These are phyloP conservation scores for Psococerastis gibbosa DNA, from an alignment of 2,888 invertebrate genomes.

Conservation along the genomic window DNA sequence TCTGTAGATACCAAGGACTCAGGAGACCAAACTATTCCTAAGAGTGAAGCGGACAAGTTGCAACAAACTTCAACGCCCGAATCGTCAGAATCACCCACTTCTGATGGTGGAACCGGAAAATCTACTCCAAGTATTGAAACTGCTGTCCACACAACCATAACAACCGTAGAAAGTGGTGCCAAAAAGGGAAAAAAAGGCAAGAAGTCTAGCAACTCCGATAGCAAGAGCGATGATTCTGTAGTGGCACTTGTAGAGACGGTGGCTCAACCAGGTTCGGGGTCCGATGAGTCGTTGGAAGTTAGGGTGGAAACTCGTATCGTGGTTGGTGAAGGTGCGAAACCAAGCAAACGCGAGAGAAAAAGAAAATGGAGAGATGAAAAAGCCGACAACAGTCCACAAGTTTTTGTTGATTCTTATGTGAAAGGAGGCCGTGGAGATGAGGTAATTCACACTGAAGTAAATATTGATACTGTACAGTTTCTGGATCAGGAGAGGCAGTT, in stretches of 20 bases:
- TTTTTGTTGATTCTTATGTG: not conserved
- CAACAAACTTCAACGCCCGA: constrained; percentile 2
- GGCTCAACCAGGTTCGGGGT: constrained; percentile 3
- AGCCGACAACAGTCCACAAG: not conserved
- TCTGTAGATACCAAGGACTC: not conserved
- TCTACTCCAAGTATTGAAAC: not conserved
- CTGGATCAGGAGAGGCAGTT: constrained; percentile 7
- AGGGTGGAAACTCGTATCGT: constrained; percentile 37
- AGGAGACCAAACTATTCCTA: not conserved
- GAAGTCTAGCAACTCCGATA: not conserved
- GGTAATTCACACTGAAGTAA: constrained; percentile 3
- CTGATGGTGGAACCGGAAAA: no score
- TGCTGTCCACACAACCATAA: not conserved
- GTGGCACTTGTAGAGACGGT: not conserved
- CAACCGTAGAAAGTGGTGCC: no score
- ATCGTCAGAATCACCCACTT: not conserved
- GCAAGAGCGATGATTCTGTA: not conserved
- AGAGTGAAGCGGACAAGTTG: not conserved
- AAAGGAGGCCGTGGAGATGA: not conserved
- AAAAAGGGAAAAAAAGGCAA: not conserved
- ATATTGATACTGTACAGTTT: not conserved
- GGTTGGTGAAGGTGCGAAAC: constrained; percentile 24
- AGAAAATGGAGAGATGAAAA: constrained; percentile 8
- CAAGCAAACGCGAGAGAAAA: constrained; percentile 11
- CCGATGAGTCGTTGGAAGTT: constrained; percentile 38